phyloP scores from a whole-genome alignment of 1,140 invertebrate genomes.

The Papilio polyxenes region DNA sequence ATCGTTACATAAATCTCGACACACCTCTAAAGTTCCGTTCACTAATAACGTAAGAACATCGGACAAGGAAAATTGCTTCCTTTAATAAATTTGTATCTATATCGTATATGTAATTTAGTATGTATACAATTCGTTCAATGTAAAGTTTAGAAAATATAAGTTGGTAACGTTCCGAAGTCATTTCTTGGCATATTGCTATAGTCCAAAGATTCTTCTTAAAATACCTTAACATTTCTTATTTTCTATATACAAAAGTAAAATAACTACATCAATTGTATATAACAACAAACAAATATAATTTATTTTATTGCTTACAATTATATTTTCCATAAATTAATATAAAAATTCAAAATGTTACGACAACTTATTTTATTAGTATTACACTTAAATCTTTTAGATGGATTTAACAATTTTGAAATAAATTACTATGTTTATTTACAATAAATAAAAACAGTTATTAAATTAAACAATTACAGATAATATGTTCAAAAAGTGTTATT shows the following conservation, averaged over 20 bases:
- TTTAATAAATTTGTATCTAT: background rate
- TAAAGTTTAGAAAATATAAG: too few species aligned
- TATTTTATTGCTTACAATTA: background rate
- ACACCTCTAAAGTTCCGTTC: constrained; percentile 23
- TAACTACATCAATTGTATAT: too few species aligned
- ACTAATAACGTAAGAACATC: background rate
- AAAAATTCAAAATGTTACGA: background rate
- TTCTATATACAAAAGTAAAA: background rate
- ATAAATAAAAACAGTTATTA: background rate
- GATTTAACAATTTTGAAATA: background rate
- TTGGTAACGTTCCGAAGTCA: too few species aligned
- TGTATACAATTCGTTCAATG: too few species aligned
- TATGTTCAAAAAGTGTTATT: background rate
- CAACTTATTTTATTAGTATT: background rate
- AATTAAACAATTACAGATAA: background rate
- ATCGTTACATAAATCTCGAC: constrained; percentile 1
- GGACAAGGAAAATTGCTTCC: constrained; percentile 1
- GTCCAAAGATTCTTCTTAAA: background rate
- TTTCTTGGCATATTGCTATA: too few species aligned
- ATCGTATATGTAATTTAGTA: background rate
- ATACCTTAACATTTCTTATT: background rate
- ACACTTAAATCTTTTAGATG: background rate
- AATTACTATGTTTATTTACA: background rate
- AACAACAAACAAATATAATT: background rate
- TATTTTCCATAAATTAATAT: background rate